Evolutionary conservation across 2,797 vertebrate genomes (phyloP).

Genomic region (Hydrolagus colliei): DNA sequence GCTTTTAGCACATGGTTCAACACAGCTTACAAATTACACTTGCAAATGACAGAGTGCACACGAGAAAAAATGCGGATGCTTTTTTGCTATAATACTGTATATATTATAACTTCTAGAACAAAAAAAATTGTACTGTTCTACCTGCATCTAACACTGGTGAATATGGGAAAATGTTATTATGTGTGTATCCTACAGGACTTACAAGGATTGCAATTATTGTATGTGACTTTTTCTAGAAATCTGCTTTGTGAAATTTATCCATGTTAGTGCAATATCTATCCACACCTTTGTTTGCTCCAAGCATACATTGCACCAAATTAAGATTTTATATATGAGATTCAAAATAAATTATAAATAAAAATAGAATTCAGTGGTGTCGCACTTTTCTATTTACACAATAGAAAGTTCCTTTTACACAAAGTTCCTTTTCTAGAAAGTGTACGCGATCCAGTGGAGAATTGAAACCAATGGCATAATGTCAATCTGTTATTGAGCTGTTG

Average conservation of each 20-base stretch:
- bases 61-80: neutral
- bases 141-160: neutral
- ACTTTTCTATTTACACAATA: neutral
- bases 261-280: neutral
- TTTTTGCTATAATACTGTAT: neutral
- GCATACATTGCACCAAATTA: neutral
- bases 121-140: neutral
- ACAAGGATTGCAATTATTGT: neutral
- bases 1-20: no score
- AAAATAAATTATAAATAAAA: constrained; percentile 20
- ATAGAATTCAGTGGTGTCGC: neutral
- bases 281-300: neutral
- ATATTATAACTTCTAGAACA: neutral
- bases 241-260: neutral
- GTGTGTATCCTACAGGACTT: neutral
- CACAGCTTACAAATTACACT: no score
- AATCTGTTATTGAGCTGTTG: no score
- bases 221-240: neutral
- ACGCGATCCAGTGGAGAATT: no score
- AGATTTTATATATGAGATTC: neutral
- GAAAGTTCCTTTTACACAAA: no score
- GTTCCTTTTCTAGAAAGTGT: no score
- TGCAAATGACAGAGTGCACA: neutral
- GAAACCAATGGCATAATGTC: no score
- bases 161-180: no score